Percentiles rank a stretch among this genome's conserved stretches.
phyloP scores from a whole-genome alignment of 2,797 vertebrate genomes.

The Notolabrus celidotus region DNA sequence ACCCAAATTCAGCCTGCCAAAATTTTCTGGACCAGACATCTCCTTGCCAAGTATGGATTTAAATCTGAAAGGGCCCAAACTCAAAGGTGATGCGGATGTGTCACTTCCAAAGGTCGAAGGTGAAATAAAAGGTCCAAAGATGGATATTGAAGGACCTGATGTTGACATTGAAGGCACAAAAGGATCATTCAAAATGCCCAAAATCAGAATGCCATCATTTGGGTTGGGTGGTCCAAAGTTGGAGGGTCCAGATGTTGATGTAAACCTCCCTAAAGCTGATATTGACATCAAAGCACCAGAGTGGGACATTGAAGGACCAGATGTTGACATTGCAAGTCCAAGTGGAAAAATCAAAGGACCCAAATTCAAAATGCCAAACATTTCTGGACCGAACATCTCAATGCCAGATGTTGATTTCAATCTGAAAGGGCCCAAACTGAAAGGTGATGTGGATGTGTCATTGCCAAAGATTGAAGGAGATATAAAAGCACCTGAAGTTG shows the following conservation, averaged over 20 bases:
- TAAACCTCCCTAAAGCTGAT: background rate
- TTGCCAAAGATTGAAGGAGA: constrained; percentile 18
- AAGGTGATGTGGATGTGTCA: constrained; percentile 22
- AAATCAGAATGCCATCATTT: background rate
- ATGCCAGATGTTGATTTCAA: constrained; percentile 24
- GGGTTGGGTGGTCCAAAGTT: background rate
- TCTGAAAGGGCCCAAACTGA: constrained; percentile 14
- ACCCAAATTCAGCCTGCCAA: no score
- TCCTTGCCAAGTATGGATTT: constrained; percentile 21
- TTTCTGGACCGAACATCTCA: no score
- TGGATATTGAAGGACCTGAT: background rate
- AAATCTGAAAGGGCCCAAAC: constrained; percentile 15
- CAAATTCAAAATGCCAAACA: no score
- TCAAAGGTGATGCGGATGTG: constrained; percentile 13
- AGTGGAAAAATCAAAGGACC: background rate
- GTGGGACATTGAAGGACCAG: constrained; percentile 13
- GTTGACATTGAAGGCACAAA: background rate
- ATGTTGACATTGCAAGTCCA: constrained; percentile 10
- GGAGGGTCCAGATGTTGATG: constrained; percentile 14
- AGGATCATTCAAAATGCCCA: background rate
- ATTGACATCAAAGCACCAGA: constrained; percentile 26
- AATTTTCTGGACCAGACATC: no score
- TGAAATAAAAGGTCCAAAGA: constrained; percentile 30
- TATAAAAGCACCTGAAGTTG: constrained; percentile 24
- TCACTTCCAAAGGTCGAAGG: constrained; percentile 12